phyloP scores from a whole-genome alignment of 2,113 vertebrate genomes.

The Phycodurus eques region DNA sequence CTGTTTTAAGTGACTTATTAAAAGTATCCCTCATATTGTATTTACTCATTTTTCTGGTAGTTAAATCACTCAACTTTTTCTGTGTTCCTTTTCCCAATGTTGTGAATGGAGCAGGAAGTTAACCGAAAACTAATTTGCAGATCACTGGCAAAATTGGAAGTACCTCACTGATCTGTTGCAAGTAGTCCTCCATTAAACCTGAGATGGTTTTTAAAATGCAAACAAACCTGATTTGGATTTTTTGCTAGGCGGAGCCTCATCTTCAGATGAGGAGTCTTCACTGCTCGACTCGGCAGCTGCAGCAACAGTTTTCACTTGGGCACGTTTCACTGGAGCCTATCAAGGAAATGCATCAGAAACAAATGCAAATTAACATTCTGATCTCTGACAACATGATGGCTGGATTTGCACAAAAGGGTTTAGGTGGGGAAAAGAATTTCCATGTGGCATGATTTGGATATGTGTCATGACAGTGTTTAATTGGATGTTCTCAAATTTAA shows the following conservation, averaged over 20 bases:
- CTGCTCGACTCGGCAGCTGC: constrained; percentile 68
- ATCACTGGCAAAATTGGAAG: background rate
- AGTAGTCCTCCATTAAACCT: no score
- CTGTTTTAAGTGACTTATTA: no score
- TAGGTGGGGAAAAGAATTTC: background rate
- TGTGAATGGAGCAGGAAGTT: no score
- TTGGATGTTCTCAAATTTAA: no score
- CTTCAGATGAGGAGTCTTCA: constrained; percentile 73
- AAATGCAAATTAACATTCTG: background rate
- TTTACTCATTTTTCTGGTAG: no score
- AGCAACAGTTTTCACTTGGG: constrained; percentile 34
- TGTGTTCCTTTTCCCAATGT: no score
- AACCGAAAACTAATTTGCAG: background rate
- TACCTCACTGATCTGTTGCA: background rate
- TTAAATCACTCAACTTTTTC: no score
- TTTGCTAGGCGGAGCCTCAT: constrained; percentile 71
- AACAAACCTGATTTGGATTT: constrained; percentile 72
- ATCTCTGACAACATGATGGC: background rate
- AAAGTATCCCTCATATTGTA: no score
- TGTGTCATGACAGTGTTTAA: background rate
- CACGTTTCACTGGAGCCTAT: constrained; percentile 54
- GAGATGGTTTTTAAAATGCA: background rate
- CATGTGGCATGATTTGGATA: background rate
- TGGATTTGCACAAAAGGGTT: background rate
- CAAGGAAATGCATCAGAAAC: background rate